Percentiles rank a stretch among this genome's conserved stretches.
These are phyloP conservation scores for Minunthozetes semirufus DNA, from an alignment of 2,888 invertebrate species.

Conservation along the genomic window DNA sequence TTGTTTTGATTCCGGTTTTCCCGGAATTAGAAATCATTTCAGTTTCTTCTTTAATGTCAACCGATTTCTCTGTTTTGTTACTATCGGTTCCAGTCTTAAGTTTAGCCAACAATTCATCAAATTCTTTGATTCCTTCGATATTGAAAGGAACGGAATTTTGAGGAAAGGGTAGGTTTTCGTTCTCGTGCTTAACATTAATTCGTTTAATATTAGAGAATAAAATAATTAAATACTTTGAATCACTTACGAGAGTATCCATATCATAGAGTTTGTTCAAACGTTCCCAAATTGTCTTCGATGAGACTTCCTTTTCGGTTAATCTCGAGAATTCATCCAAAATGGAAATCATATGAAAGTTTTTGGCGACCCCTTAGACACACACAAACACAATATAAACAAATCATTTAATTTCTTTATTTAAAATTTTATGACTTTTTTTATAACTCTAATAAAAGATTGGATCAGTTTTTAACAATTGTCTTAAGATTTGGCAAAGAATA, in stretches of 20 bases:
- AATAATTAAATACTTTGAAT: background rate
- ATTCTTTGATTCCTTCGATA: slow-evolving; percentile 49
- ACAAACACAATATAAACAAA: background rate
- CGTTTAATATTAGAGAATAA: background rate
- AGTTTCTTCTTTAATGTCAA: slow-evolving; percentile 33
- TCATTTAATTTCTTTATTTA: background rate
- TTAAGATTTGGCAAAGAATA: background rate
- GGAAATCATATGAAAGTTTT: slow-evolving; percentile 30
- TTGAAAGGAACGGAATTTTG: slow-evolving; percentile 56
- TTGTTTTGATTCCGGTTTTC: background rate
- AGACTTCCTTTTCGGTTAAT: background rate
- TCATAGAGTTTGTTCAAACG: slow-evolving; percentile 29
- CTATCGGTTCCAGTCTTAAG: background rate
- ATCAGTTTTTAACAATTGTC: too few species aligned
- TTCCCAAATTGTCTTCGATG: slow-evolving; percentile 24
- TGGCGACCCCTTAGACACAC: background rate
- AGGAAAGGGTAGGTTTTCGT: slow-evolving; percentile 60
- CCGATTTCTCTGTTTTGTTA: slow-evolving; percentile 26
- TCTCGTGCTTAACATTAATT: slow-evolving; percentile 54
- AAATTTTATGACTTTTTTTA: too few species aligned
- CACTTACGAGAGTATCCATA: slow-evolving; percentile 29
- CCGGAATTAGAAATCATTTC: background rate
- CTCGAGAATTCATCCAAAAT: slow-evolving; percentile 20
- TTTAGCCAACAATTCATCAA: slow-evolving; percentile 20
- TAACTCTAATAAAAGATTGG: too few species aligned